A percentile compares a stretch with the other conserved stretches of the same genome.
These are phyloP conservation scores for Oncorhynchus keta DNA, from an alignment of 2,113 vertebrate genomes.

Conservation along the genomic window DNA sequence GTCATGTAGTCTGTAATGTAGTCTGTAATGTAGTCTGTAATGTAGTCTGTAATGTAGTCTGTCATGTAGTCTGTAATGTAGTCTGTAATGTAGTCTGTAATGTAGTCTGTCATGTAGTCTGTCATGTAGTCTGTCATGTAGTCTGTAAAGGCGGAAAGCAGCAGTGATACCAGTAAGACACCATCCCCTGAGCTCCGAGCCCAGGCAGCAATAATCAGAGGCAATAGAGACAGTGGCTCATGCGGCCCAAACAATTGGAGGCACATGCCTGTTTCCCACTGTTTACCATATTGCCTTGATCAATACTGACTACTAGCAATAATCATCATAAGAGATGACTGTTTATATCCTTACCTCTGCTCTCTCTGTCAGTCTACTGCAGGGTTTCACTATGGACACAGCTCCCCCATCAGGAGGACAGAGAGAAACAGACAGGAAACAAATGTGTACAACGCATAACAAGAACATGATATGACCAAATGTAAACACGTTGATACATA, in stretches of 20 bases:
- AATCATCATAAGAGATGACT: constrained; percentile 55
- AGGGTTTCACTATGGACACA: not conserved
- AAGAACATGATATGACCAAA: too few relatives aligned
- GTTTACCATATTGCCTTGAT: constrained; percentile 63
- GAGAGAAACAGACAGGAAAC: too few relatives aligned
- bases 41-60: not conserved
- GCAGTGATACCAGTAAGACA: too few relatives aligned
- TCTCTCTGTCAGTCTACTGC: not conserved
- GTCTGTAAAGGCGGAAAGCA: constrained; percentile 12
- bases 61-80: too few relatives aligned
- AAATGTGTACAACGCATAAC: too few relatives aligned
- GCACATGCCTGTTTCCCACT: constrained; percentile 49
- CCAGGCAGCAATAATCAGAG: constrained; percentile 65
- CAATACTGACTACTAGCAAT: constrained; percentile 60
- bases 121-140: constrained; percentile 21
- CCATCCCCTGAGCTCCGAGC: constrained; percentile 7
- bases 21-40: too few relatives aligned
- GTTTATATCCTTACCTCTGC: not conserved
- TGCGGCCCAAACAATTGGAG: constrained; percentile 55
- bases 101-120: constrained; percentile 28
- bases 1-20: too few relatives aligned
- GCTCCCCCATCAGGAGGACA: constrained; percentile 1
- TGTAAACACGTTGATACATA: too few relatives aligned
- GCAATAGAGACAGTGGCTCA: constrained; percentile 57
- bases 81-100: too few relatives aligned